These are phyloP conservation scores for Mola mola DNA, from an alignment of 2,113 vertebrate genomes.

Conservation along the genomic window DNA sequence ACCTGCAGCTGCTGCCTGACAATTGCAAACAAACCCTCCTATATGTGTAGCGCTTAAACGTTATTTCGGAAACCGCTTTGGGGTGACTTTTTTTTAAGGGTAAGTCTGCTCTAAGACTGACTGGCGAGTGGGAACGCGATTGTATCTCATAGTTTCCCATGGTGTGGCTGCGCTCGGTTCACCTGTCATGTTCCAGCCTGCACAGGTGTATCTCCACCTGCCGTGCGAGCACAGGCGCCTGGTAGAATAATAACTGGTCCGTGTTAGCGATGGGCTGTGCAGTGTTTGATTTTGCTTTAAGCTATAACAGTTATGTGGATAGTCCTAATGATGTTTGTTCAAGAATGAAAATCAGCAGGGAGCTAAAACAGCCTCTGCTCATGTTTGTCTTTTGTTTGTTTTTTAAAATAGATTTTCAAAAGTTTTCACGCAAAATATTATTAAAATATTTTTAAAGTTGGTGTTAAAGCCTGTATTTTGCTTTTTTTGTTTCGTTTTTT, in stretches of 20 bases:
- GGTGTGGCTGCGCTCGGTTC: slow-evolving; percentile 55
- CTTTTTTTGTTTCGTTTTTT: not conserved
- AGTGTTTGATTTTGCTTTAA: slow-evolving; percentile 69
- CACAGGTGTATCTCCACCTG: slow-evolving; percentile 84
- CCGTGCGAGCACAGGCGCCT: slow-evolving; percentile 58
- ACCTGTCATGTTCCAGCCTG: slow-evolving; percentile 82
- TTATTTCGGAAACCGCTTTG: not conserved
- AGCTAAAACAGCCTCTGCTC: slow-evolving; percentile 3
- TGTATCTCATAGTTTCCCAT: slow-evolving; percentile 55
- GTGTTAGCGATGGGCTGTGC: slow-evolving; percentile 59
- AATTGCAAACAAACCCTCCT: not conserved
- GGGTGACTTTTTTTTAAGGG: not conserved
- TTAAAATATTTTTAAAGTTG: too few relatives aligned
- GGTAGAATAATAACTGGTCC: slow-evolving; percentile 50
- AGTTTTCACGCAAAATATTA: too few relatives aligned
- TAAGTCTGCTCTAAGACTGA: slow-evolving; percentile 13
- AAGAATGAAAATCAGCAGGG: slow-evolving; percentile 32
- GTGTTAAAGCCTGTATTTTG: too few relatives aligned
- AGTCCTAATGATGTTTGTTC: slow-evolving; percentile 68
- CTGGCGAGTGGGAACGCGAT: slow-evolving; percentile 18
- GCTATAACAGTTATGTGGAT: slow-evolving; percentile 64
- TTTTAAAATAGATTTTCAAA: not conserved
- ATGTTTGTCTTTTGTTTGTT: not conserved
- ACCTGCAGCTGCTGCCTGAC: slow-evolving; percentile 22
- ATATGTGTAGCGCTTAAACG: not conserved